Conservation (phyloP, 2,888 invertebrate species). For the Melanostoma scalare region DNA sequence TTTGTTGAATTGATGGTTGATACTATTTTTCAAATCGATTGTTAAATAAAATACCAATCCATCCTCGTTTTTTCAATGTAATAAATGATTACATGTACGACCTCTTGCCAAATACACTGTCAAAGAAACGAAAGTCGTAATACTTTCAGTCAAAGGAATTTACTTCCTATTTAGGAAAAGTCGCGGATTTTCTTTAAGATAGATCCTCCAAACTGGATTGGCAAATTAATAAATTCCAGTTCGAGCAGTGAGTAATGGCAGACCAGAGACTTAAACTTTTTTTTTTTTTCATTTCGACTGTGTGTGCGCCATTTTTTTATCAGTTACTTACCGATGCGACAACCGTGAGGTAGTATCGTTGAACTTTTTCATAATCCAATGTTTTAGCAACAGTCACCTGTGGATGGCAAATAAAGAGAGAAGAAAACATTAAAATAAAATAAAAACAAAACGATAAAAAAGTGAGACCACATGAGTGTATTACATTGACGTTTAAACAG, state of each 20-base stretch:
- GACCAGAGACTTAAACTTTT: slow-evolving; percentile 21
- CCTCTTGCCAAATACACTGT: slow-evolving; percentile 44
- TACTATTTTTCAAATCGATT: too few relatives aligned
- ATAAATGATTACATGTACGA: not conserved
- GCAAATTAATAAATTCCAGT: slow-evolving; percentile 67
- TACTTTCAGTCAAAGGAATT: slow-evolving; percentile 39
- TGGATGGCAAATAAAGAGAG: slow-evolving; percentile 1
- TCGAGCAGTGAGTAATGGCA: slow-evolving; percentile 49
- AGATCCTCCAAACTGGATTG: slow-evolving; percentile 60
- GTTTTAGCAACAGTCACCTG: slow-evolving; percentile 91
- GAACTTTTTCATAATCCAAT: slow-evolving; percentile 93
- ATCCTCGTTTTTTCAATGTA: not conserved
- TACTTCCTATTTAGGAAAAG: slow-evolving; percentile 60
- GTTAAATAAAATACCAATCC: too few relatives aligned
- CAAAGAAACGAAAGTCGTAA: slow-evolving; percentile 46
- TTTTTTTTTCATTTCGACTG: not conserved
- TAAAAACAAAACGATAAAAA: slow-evolving; percentile 12
- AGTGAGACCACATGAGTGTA: slow-evolving; percentile 66
- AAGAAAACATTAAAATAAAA: slow-evolving; percentile 9
- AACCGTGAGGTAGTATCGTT: slow-evolving; percentile 93
- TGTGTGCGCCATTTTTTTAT: slow-evolving; percentile 27
- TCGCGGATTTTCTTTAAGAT: slow-evolving; percentile 42
- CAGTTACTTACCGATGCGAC: slow-evolving; percentile 90
- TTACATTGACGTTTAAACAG: slow-evolving; percentile 57
- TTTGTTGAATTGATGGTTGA: too few relatives aligned